phyloP scores from a whole-genome alignment of 2,888 invertebrate genomes.

The Exocentrus adspersus region DNA sequence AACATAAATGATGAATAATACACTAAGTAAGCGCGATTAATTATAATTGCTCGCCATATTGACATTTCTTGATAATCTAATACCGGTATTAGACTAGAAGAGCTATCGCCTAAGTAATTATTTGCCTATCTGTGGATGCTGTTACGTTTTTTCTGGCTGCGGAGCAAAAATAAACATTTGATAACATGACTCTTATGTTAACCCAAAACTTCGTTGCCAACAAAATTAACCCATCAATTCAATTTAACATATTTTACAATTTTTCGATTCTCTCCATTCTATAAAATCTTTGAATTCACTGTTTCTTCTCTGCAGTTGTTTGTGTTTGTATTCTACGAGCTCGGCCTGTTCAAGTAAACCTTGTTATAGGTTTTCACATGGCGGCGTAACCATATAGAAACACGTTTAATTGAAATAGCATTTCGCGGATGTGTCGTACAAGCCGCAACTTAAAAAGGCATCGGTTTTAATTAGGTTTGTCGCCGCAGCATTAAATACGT shows the following conservation, averaged over 20 bases:
- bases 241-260: too few relatives aligned
- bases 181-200: too few relatives aligned
- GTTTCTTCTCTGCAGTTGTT: too few relatives aligned
- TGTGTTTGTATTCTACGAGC: background rate
- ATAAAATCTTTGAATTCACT: too few relatives aligned
- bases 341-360: background rate
- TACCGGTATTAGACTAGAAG: background rate
- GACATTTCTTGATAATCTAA: conserved; percentile 11
- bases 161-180: too few relatives aligned
- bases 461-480: conserved; percentile 39
- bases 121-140: too few relatives aligned
- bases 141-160: too few relatives aligned
- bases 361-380: background rate
- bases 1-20: conserved; percentile 13
- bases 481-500: conserved; percentile 35
- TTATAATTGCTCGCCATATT: conserved; percentile 12
- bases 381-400: conserved; percentile 28
- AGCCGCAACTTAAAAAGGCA: conserved; percentile 41
- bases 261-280: too few relatives aligned
- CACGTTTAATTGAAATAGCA: conserved; percentile 39
- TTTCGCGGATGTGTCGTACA: conserved; percentile 42
- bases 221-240: too few relatives aligned
- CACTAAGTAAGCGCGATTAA: conserved; percentile 11
- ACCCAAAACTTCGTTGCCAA: too few relatives aligned
- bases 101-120: too few relatives aligned